These are phyloP conservation scores for Pyrgilauda ruficollis DNA, from an alignment of 2,113 vertebrate genomes.

Conservation along the genomic window DNA sequence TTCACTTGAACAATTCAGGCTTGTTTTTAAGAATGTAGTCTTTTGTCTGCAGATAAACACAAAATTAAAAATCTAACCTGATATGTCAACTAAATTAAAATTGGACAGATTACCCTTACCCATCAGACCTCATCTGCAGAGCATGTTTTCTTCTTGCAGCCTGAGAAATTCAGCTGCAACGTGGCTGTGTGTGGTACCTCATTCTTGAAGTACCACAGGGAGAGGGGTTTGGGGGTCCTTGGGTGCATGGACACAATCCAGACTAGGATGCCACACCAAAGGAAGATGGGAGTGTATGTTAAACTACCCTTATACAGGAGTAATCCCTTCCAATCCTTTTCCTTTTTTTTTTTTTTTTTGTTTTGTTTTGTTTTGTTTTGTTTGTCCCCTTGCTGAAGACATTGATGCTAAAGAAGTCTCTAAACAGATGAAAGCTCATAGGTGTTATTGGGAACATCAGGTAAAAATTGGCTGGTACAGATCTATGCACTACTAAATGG, in stretches of 20 bases:
- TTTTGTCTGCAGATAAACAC: constrained; percentile 44
- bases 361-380: neutral
- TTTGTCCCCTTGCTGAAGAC: neutral
- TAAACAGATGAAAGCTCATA: neutral
- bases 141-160: neutral
- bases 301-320: neutral
- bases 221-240: neutral
- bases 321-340: neutral
- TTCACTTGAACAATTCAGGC: constrained; percentile 30
- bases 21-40: constrained; percentile 19
- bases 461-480: neutral
- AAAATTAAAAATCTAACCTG: constrained; percentile 39
- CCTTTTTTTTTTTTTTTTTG: neutral
- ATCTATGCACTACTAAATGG: neutral
- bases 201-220: neutral
- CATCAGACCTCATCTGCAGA: neutral
- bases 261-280: neutral
- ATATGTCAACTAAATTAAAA: constrained; percentile 42
- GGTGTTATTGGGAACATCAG: neutral
- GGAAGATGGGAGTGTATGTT: neutral
- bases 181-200: neutral
- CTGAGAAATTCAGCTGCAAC: neutral
- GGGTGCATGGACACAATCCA: neutral
- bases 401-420: neutral
- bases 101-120: neutral